A percentile compares a stretch with the other conserved stretches of the same genome.
Conservation (phyloP, 35 echinoderm and acorn worm species). For the Hemicentrotus pulcherrimus region DNA sequence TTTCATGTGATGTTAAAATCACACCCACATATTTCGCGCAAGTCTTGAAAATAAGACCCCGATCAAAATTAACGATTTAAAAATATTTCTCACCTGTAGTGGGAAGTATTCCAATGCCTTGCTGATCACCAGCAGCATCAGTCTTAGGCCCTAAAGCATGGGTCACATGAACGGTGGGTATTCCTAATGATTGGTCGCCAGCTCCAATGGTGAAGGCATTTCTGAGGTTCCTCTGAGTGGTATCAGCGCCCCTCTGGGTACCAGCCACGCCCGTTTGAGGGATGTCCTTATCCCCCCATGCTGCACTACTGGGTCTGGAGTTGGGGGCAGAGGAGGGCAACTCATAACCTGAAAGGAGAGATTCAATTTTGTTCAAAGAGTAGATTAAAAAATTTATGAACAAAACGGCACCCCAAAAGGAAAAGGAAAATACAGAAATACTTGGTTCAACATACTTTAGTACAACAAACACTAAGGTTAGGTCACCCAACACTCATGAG, state of each 20-base stretch:
- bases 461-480: too few species aligned
- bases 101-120: background rate
- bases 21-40: too few species aligned
- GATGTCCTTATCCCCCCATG: background rate
- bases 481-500: too few species aligned
- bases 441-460: too few species aligned
- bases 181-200: background rate
- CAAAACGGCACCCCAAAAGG: too few species aligned
- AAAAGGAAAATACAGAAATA: too few species aligned
- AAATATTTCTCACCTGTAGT: background rate
- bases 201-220: background rate
- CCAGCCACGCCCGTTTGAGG: background rate
- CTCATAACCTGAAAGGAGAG: background rate
- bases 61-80: too few species aligned
- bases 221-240: background rate
- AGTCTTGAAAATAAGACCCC: too few species aligned
- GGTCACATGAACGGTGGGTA: background rate
- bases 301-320: constrained; percentile 39
- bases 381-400: too few species aligned
- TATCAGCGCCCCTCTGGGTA: background rate
- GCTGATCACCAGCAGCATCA: background rate
- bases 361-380: too few species aligned
- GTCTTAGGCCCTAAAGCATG: background rate
- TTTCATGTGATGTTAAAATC: too few species aligned
- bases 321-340: constrained; percentile 2